A percentile compares a stretch with the other conserved stretches of the same genome.
Conservation (phyloP, 35 echinoderm and acorn worm species). For the Heliocidaris erythrogramma region DNA sequence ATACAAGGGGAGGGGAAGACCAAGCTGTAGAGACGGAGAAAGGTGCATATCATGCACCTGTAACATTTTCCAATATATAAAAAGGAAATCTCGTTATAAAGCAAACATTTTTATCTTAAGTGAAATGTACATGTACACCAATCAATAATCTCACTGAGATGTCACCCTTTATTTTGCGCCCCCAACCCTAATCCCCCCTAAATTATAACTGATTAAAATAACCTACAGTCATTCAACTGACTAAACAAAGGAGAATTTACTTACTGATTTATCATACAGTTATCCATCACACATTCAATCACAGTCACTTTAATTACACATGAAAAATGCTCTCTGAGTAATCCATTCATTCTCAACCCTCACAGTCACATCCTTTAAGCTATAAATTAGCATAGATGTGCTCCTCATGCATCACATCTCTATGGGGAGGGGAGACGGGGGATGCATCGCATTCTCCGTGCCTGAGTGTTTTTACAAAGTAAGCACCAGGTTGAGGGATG, state of each 20-base stretch:
- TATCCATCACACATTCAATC: not conserved
- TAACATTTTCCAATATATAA: too few species aligned
- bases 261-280: not conserved
- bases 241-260: too few species aligned
- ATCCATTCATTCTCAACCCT: not conserved
- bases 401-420: not conserved
- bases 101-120: too few species aligned
- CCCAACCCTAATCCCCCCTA: too few species aligned
- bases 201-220: not conserved
- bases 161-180: too few species aligned
- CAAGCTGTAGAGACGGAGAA: too few species aligned
- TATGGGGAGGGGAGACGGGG: not conserved
- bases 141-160: too few species aligned
- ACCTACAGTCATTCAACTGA: not conserved
- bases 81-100: too few species aligned
- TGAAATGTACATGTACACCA: too few species aligned
- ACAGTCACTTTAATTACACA: not conserved
- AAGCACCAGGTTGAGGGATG: not conserved
- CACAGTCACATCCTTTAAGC: not conserved
- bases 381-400: not conserved
- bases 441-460: not conserved
- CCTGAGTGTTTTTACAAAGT: not conserved
- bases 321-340: not conserved
- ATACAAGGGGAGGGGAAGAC: too few species aligned
- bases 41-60: too few species aligned